Base-by-base conservation (phyloP, 2,888 invertebrate species). In the Oeneis ivallda region DNA sequence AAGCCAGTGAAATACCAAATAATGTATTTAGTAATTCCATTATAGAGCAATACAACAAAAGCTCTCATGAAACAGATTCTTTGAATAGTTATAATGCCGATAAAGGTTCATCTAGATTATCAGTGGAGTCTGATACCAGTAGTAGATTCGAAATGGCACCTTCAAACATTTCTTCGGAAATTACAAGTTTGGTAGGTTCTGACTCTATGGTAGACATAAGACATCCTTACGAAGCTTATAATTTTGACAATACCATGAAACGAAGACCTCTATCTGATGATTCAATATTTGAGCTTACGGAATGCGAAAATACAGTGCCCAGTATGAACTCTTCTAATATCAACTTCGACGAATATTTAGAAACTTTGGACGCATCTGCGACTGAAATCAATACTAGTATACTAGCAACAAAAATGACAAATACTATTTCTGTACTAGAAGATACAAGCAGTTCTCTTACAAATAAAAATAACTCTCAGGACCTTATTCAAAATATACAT, bases 181-280 rank as follows among this genome's bases (percentile, higher is more conserved):
- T 87, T 2, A 77, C 80, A 41, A 91, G 90, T 73, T 78, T 92
- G 66, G 86, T 85, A 71, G 92, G 83, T 74, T 85, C 81, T 69
- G 92, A 91, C 62, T 85, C 90, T 56, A 92, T 93, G 69, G 85
- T 93, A 3, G 94, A 95, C 72, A 85, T 94, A 7, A 86, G 94
- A 65, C 83, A 89, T 76, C 80, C 85, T 1, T 80, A 84, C 66
- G 78, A 74, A 26, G 88, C 87, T 71, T 91, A 89, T 71, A 93
- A 93, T 68, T 91, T 93, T 49, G 94, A 94, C 75, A 89, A 93
- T 34, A 93, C 94, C 73, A 82, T 95, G 50, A 96, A 95, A 75
- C 90, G 96, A 59, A 89, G 96, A 71, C 96, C 96, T 0, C 92
- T 96, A 4, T 96, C 96, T 19, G 95, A 95, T 77, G 95, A 96